Evolutionary conservation across 2,113 vertebrate species (phyloP).

Genomic region (Heteronetta atricapilla): DNA sequence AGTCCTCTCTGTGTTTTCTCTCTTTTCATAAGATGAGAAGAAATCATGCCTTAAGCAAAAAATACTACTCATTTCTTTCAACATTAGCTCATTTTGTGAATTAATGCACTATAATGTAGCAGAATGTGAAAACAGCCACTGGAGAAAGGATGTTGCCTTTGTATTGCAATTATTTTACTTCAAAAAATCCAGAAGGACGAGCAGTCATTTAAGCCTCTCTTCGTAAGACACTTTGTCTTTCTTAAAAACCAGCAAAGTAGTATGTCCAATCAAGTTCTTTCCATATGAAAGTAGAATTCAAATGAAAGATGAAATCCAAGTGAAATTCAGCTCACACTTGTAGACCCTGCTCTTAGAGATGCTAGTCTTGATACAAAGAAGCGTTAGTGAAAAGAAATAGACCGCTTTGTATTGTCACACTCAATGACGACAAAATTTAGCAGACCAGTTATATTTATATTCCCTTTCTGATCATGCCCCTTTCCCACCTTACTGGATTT

Average conservation of each 20-base stretch:
- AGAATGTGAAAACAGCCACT: background rate
- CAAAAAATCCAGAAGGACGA: fast-evolving
- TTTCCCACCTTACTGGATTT: background rate
- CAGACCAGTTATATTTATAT: background rate
- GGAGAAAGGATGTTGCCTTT: background rate
- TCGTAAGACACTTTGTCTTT: background rate
- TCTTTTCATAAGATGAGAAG: background rate
- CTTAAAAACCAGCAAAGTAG: background rate
- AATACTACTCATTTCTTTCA: background rate
- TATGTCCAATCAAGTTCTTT: background rate
- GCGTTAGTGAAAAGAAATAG: background rate
- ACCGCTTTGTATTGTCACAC: background rate
- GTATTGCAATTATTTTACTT: background rate
- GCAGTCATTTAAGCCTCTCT: background rate
- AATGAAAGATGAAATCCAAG: background rate
- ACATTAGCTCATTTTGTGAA: background rate
- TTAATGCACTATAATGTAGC: background rate
- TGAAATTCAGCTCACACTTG: background rate
- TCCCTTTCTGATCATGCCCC: background rate
- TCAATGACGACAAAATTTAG: fast-evolving
- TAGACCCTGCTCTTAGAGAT: background rate
- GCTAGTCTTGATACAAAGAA: background rate
- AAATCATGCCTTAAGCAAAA: background rate
- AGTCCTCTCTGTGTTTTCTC: background rate
- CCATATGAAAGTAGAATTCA: background rate